Conservation (phyloP, 1,140 invertebrate genomes). For the Caerostris extrusa region DNA sequence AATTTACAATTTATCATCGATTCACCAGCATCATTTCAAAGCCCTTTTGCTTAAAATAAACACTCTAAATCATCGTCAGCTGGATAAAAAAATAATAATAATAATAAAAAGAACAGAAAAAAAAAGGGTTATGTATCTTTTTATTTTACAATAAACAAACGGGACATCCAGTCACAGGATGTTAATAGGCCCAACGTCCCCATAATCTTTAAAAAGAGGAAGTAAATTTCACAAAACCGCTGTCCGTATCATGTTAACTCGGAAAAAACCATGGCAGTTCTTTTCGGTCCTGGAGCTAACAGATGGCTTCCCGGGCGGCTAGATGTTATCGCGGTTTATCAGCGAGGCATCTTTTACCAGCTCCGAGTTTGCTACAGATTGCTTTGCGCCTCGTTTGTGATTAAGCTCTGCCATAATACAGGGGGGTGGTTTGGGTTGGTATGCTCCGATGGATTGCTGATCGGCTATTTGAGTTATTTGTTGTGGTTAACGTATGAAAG, state of each 20-base stretch:
- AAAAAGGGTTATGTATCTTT: too few species aligned
- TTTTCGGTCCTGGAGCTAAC: conserved; percentile 47
- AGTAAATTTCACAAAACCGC: background rate
- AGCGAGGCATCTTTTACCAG: conserved; percentile 40
- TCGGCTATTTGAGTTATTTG: background rate
- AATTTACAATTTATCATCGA: too few species aligned
- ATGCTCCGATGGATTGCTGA: background rate
- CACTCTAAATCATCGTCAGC: too few species aligned
- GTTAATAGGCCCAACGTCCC: background rate
- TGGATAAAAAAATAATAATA: too few species aligned
- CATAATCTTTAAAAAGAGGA: conserved; percentile 10
- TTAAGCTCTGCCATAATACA: conserved; percentile 2
- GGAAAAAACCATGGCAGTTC: background rate
- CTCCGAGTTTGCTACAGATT: conserved; percentile 56
- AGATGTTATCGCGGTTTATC: conserved; percentile 68
- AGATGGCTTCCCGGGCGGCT: conserved; percentile 64
- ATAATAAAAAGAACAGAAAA: too few species aligned
- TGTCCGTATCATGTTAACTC: conserved; percentile 8
- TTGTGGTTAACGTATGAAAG: background rate
- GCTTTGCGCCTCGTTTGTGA: conserved; percentile 55
- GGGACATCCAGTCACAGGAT: background rate
- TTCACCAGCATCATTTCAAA: too few species aligned
- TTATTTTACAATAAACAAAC: background rate
- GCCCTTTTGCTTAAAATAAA: too few species aligned
- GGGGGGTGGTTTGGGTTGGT: background rate